These are phyloP conservation scores for Erebia epiphron DNA, from an alignment of 2,888 invertebrate species.

Conservation along the genomic window DNA sequence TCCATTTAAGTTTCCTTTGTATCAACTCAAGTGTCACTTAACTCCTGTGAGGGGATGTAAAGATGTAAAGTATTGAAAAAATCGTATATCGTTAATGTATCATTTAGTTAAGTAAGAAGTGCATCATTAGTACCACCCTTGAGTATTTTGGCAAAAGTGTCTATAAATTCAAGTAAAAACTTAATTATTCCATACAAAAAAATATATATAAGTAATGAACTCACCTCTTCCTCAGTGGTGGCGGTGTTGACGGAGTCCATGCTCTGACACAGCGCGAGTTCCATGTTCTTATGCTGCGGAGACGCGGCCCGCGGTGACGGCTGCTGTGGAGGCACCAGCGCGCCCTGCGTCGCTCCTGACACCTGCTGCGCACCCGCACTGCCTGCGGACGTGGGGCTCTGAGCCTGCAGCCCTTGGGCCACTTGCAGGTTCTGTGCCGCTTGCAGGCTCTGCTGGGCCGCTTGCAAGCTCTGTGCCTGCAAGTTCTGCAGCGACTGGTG, in stretches of 20 bases:
- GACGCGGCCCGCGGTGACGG: conserved; percentile 70
- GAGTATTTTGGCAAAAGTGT: no score
- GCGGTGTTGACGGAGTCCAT: conserved; percentile 99
- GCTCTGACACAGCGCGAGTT: conserved; percentile 94
- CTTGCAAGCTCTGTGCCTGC: conserved; percentile 66
- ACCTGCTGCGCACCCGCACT: conserved; percentile 69
- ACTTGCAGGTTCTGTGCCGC: conserved; percentile 60
- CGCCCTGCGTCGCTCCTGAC: conserved; percentile 68
- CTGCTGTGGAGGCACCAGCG: conserved; percentile 70
- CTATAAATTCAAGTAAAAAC: no score
- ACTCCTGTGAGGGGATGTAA: no score
- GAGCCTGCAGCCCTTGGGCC: conserved; percentile 61
- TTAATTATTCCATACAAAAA: background rate
- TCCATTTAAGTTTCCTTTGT: background rate
- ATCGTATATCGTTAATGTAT: no score
- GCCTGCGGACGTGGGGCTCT: conserved; percentile 56
- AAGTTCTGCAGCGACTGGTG: conserved; percentile 74
- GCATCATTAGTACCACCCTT: no score
- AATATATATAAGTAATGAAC: conserved; percentile 51
- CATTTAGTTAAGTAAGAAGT: no score
- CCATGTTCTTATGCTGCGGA: conserved; percentile 79
- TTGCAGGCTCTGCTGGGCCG: conserved; percentile 56
- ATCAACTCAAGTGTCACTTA: background rate
- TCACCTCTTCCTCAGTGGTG: conserved; percentile 98
- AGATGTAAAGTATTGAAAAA: no score